Conservation (phyloP, 2,113 vertebrate genomes). For the Muntiacus muntjak region DNA sequence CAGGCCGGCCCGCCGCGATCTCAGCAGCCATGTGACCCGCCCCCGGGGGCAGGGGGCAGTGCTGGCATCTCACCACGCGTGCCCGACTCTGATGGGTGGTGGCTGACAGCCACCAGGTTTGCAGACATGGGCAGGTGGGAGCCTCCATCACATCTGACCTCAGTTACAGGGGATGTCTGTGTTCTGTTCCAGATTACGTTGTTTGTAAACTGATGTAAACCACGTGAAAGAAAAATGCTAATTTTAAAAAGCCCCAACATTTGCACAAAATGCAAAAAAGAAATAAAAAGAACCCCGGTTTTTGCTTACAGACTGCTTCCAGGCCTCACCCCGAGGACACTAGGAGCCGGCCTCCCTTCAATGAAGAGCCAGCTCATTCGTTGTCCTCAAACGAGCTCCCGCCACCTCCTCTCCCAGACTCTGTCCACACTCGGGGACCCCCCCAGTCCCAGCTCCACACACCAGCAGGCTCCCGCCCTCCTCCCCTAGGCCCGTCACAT, state of each 20-base stretch:
- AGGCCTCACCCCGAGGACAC: neutral
- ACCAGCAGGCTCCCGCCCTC: neutral
- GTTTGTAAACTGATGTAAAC: constrained; percentile 82
- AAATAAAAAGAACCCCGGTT: neutral
- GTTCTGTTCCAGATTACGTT: constrained; percentile 80
- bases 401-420: accelerated
- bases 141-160: constrained; percentile 78
- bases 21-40: accelerated
- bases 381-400: accelerated
- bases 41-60: neutral
- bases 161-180: constrained; percentile 79
- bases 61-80: neutral
- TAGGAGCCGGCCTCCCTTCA: neutral
- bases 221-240: constrained; percentile 76
- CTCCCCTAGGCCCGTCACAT: neutral
- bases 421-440: neutral
- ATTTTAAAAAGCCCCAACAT: constrained; percentile 79
- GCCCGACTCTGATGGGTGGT: constrained; percentile 44
- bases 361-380: neutral
- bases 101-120: constrained; percentile 29
- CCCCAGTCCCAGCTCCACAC: neutral
- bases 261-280: constrained; percentile 74
- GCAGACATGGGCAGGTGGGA: constrained; percentile 73
- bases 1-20: accelerated
- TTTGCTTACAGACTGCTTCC: neutral